These are phyloP conservation scores for Montipora sp. DNA, from an alignment of 64 coral and sea anemone genomes.

Conservation along the genomic window DNA sequence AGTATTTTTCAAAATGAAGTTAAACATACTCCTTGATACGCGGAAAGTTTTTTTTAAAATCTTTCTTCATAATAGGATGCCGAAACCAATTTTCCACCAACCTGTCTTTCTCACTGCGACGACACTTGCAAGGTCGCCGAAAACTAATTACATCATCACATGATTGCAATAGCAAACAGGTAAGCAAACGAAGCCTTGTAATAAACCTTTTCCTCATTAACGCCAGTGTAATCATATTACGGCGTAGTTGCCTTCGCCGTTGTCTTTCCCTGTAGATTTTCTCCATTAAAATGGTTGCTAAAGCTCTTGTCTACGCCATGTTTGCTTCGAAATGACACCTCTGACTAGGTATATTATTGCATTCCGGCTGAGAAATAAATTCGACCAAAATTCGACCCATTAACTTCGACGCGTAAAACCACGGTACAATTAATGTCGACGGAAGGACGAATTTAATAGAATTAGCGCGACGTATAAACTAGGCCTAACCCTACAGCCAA, in stretches of 20 bases:
- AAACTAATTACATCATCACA: constrained; percentile 4
- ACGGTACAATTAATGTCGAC: no score
- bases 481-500: no score
- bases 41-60: constrained; percentile 44
- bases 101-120: constrained; percentile 32
- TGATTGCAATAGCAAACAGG: constrained; percentile 42
- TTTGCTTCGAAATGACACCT: constrained; percentile 3
- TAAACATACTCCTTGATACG: constrained; percentile 39
- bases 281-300: constrained; percentile 13
- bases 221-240: constrained; percentile 31
- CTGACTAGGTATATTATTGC: no score
- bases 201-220: constrained; percentile 51
- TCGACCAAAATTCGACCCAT: no score
- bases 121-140: constrained; percentile 30
- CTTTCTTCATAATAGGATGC: constrained; percentile 29
- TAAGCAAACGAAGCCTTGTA: constrained; percentile 38
- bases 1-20: constrained; percentile 29
- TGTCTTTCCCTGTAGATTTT: constrained; percentile 55
- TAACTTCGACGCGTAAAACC: no score
- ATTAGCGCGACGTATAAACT: no score
- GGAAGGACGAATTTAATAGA: no score
- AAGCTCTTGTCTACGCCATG: constrained; percentile 30
- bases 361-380: no score
- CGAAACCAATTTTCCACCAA: constrained; percentile 35
- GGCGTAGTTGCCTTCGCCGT: constrained; percentile 24